Percentiles rank a stretch among this genome's conserved stretches.
Conservation (phyloP, 2,113 vertebrate genomes). For the Malurus alboscapulatus region DNA sequence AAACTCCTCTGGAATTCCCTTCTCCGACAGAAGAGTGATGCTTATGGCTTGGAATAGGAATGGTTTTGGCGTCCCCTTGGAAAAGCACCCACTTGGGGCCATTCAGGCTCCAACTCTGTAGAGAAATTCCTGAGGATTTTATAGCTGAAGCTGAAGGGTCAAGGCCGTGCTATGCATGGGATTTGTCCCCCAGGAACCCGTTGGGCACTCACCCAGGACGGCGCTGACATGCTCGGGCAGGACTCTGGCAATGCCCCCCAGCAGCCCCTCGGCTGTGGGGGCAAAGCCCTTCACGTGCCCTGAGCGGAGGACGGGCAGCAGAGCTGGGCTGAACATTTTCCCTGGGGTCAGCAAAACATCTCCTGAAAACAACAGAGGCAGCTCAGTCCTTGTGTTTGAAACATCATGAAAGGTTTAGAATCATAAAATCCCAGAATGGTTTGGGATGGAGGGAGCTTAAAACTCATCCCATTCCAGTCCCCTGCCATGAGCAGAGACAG, state of each 20-base stretch:
- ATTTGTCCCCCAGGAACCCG: neutral
- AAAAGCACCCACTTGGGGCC: neutral
- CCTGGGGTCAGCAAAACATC: slow-evolving; percentile 82
- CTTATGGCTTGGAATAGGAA: neutral
- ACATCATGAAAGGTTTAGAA: neutral
- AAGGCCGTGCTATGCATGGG: neutral
- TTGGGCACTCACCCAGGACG: slow-evolving; percentile 75
- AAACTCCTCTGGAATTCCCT: neutral
- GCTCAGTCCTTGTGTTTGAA: neutral
- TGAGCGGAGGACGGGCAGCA: slow-evolving; percentile 79
- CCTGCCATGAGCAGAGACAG: neutral
- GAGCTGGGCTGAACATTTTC: slow-evolving; percentile 78
- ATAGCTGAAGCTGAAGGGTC: neutral
- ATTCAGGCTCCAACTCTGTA: neutral
- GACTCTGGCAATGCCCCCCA: slow-evolving; percentile 82
- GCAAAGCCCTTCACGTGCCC: slow-evolving; percentile 82
- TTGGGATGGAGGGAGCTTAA: rapidly evolving
- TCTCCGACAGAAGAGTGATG: neutral
- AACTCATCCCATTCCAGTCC: rapidly evolving
- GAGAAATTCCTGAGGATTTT: neutral
- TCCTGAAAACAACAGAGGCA: slow-evolving; percentile 64
- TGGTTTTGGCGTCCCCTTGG: neutral
- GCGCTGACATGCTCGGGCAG: slow-evolving; percentile 77
- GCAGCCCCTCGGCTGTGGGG: slow-evolving; percentile 83
- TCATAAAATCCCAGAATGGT: rapidly evolving